A percentile compares a stretch with the other conserved stretches of the same genome.
Conservation (phyloP, 2,888 invertebrate genomes). For the Poecilobothrus nobilitatus region DNA sequence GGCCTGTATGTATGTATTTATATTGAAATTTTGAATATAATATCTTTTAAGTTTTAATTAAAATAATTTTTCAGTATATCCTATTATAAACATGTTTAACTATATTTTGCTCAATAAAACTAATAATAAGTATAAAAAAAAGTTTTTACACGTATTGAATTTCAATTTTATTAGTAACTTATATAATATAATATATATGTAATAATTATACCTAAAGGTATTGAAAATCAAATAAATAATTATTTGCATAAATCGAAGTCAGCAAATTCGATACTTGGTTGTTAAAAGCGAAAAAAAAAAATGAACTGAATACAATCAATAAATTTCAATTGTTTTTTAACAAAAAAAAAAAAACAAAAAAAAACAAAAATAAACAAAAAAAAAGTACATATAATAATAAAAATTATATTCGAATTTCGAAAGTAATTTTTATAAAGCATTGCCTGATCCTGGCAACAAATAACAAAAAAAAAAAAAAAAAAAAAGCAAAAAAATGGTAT, state of each 20-base stretch:
- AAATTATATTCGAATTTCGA: neutral
- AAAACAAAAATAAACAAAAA: neutral
- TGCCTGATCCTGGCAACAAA: neutral
- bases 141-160: neutral
- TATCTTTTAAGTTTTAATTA: no score
- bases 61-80: no score
- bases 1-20: no score
- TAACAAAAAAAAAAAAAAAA: neutral
- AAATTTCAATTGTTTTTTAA: neutral
- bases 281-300: no score
- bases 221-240: constrained; percentile 4
- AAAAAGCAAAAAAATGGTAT: no score
- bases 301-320: neutral
- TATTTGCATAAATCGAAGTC: constrained; percentile 5
- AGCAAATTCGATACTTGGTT: no score
- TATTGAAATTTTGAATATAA: no score
- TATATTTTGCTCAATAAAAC: no score
- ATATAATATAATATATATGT: neutral
- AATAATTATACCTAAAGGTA: constrained; percentile 4
- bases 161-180: neutral
- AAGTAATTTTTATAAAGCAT: neutral
- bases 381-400: no score
- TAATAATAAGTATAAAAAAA: no score
- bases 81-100: no score
- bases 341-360: neutral